phyloP scores from a whole-genome alignment of 2,113 vertebrate genomes.

The Irena cyanogastra region DNA sequence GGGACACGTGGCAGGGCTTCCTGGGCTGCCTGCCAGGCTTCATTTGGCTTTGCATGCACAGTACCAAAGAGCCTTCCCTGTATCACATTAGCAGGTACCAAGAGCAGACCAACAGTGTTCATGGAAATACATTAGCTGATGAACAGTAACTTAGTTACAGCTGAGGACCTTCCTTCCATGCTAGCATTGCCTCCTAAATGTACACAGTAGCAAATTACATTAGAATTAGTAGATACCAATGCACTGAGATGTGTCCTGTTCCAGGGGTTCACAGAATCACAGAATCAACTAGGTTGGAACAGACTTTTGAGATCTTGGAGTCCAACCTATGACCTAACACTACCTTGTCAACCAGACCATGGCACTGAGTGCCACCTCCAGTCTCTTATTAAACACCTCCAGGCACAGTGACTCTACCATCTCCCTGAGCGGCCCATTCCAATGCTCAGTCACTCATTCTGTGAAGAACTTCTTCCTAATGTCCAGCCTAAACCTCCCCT shows the following conservation, averaged over 20 bases:
- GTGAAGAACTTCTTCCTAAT: neutral
- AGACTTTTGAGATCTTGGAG: neutral
- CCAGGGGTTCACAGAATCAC: neutral
- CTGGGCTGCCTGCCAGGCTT: conserved; percentile 13
- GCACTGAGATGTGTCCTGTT: neutral
- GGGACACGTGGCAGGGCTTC: conserved; percentile 18
- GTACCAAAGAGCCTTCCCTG: neutral
- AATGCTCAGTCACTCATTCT: neutral
- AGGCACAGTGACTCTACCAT: neutral
- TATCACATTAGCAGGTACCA: conserved; percentile 36
- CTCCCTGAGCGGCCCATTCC: neutral
- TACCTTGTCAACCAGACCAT: neutral
- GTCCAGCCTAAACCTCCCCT: neutral
- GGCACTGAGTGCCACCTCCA: neutral
- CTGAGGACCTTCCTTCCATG: neutral
- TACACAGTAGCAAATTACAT: neutral
- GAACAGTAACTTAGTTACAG: neutral
- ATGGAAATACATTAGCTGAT: neutral
- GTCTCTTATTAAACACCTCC: neutral
- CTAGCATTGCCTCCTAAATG: neutral
- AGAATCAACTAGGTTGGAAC: neutral
- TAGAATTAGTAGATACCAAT: neutral
- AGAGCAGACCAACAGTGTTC: neutral
- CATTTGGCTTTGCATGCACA: neutral
- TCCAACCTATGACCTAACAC: neutral